These are phyloP conservation scores for Hipparchia sbordonii DNA, from an alignment of 2,888 invertebrate genomes.

Conservation along the genomic window DNA sequence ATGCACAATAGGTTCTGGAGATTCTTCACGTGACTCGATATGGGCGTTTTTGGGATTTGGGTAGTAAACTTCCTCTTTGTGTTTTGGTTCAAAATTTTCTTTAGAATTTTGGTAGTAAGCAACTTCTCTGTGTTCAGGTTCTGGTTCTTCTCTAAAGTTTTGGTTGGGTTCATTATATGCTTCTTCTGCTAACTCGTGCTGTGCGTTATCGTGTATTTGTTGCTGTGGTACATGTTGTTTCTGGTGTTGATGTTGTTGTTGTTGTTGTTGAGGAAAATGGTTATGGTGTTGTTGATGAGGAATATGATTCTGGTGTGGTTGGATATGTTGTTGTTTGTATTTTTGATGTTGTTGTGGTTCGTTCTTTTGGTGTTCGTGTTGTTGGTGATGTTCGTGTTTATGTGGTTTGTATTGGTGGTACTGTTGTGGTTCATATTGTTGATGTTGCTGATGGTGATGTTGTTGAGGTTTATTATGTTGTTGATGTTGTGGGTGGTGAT, in stretches of 20 bases:
- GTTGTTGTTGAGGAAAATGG: background rate
- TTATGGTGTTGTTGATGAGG: slow-evolving; percentile 10
- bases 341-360: slow-evolving; percentile 3
- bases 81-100: slow-evolving; percentile 9
- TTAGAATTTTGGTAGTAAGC: slow-evolving; percentile 39
- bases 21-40: slow-evolving; percentile 13
- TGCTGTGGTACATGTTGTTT: slow-evolving; percentile 16
- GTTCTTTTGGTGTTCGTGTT: background rate
- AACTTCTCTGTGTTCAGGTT: slow-evolving; percentile 46
- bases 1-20: slow-evolving; percentile 6
- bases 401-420: background rate
- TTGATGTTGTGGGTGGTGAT: background rate
- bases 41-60: slow-evolving; percentile 8
- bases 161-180: slow-evolving; percentile 43
- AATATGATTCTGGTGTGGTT: slow-evolving; percentile 12
- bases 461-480: slow-evolving; percentile 1
- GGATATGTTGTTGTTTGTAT: slow-evolving; percentile 9
- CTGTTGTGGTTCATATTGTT: background rate
- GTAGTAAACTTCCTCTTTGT: slow-evolving; percentile 8
- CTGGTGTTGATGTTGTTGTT: slow-evolving; percentile 13
- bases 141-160: slow-evolving; percentile 28
- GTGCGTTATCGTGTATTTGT: slow-evolving; percentile 14
- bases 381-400: background rate
- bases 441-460: background rate
- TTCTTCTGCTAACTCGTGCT: slow-evolving; percentile 32